Evolutionary conservation across 2,888 invertebrate species (phyloP).

Genomic region (Cheiracanthium punctorium): DNA sequence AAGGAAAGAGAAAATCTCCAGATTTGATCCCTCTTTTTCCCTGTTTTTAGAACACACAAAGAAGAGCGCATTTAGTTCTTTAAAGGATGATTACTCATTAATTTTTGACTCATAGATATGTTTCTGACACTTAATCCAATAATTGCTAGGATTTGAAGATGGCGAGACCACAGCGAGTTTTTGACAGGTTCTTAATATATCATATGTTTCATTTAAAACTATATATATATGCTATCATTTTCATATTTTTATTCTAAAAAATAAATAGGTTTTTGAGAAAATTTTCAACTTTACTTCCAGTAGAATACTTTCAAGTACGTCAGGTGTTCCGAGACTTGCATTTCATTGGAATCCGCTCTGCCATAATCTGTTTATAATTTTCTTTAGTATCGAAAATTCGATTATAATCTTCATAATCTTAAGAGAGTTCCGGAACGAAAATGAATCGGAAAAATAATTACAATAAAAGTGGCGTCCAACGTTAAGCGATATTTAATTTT

Average conservation of each 20-base stretch:
- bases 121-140: slow-evolving; percentile 52
- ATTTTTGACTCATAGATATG: slow-evolving; percentile 33
- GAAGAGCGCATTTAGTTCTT: background rate
- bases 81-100: background rate
- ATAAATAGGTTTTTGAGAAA: background rate
- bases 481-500: no score
- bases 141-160: background rate
- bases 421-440: background rate
- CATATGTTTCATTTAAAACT: background rate
- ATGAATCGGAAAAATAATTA: no score
- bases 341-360: background rate
- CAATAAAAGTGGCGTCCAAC: no score
- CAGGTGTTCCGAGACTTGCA: background rate
- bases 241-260: background rate
- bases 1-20: background rate
- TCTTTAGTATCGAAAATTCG: background rate
- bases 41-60: no score
- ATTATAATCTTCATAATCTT: background rate
- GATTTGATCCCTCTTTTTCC: background rate
- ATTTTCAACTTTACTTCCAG: background rate
- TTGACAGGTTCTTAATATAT: slow-evolving; percentile 20
- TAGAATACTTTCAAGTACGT: background rate
- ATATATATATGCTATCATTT: background rate
- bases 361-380: background rate
- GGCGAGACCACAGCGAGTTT: background rate